phyloP scores from a whole-genome alignment of 2,888 invertebrate genomes.

The Macrosoma leucophasiata region DNA sequence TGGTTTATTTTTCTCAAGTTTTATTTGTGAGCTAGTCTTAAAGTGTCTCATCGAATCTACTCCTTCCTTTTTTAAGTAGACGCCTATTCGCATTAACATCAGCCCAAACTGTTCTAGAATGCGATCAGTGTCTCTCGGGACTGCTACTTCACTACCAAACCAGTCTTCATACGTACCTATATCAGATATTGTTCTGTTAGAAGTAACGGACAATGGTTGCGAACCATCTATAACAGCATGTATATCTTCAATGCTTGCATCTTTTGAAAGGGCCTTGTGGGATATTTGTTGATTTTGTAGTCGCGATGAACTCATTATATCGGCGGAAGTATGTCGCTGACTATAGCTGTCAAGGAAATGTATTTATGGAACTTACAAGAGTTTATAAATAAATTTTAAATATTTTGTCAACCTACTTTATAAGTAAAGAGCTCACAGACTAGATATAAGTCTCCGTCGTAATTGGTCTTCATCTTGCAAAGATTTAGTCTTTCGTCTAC shows the following conservation, averaged over 20 bases:
- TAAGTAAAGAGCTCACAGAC: constrained; percentile 42
- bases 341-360: constrained; percentile 45
- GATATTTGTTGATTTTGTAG: constrained; percentile 13
- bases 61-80: constrained; percentile 41
- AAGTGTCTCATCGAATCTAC: constrained; percentile 27
- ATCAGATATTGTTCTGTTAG: constrained; percentile 38
- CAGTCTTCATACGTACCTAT: constrained; percentile 51
- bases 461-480: constrained; percentile 56
- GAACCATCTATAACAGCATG: constrained; percentile 28
- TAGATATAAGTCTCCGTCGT: constrained; percentile 50
- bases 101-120: constrained; percentile 60
- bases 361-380: too few species aligned
- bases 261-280: constrained; percentile 26
- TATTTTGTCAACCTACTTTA: too few species aligned
- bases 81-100: constrained; percentile 55
- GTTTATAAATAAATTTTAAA: constrained; percentile 1
- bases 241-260: constrained; percentile 33
- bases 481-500: constrained; percentile 65
- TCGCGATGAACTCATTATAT: constrained; percentile 11
- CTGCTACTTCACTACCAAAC: constrained; percentile 46
- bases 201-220: constrained; percentile 30
- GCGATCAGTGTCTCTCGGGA: constrained; percentile 58
- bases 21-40: constrained; percentile 24
- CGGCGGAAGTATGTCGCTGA: constrained; percentile 27
- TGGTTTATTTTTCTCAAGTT: constrained; percentile 16